These are phyloP conservation scores for Corvus cornix DNA, from an alignment of 2,113 vertebrate species.

Conservation along the genomic window DNA sequence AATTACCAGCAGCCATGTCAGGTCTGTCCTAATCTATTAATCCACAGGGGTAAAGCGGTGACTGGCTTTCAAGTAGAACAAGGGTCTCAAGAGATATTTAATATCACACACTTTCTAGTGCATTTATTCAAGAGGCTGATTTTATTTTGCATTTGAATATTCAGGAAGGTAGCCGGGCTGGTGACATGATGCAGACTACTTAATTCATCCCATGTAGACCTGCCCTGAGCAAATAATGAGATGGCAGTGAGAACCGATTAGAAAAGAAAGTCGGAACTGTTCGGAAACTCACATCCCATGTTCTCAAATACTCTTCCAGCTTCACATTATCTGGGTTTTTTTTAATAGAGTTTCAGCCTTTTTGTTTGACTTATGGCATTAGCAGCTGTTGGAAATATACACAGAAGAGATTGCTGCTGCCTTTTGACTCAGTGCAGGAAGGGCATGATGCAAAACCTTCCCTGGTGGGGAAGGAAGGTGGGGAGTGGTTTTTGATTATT, in stretches of 20 bases:
- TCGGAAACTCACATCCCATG: neutral
- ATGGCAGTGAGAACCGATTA: neutral
- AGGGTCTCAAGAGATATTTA: neutral
- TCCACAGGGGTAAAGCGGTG: neutral
- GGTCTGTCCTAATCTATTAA: neutral
- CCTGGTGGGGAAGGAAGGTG: conserved; percentile 41
- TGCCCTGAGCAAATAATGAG: neutral
- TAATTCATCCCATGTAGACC: neutral
- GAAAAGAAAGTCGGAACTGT: neutral
- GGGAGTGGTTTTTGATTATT: conserved; percentile 35
- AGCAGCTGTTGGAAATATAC: conserved; percentile 30
- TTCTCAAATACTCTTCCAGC: neutral
- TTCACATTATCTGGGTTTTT: neutral
- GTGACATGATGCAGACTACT: neutral
- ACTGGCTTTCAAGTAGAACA: neutral
- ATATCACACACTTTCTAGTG: neutral
- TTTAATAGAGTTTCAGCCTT: neutral
- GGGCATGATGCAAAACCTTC: conserved; percentile 42
- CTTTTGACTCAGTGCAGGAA: conserved; percentile 37
- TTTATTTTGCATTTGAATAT: neutral
- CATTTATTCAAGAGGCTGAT: neutral
- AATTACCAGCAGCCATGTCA: neutral
- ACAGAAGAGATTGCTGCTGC: conserved; percentile 8
- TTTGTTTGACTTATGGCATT: neutral
- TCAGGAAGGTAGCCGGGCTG: neutral